These are phyloP conservation scores for Drosophila simulans DNA, from an alignment of 1,140 invertebrate species.

Conservation along the genomic window DNA sequence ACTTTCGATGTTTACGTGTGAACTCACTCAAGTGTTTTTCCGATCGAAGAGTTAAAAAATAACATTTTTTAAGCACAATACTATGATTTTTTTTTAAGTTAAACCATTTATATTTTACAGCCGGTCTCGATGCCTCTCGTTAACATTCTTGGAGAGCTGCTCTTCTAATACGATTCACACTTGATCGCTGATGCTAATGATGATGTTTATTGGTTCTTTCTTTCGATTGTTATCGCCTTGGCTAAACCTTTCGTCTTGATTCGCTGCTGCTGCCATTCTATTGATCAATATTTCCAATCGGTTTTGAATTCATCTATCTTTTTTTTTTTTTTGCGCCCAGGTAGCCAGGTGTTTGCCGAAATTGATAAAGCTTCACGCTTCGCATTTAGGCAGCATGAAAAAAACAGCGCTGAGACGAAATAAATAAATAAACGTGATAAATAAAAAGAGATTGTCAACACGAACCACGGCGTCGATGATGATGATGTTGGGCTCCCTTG, in stretches of 20 bases:
- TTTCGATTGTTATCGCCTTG: slow-evolving; percentile 9
- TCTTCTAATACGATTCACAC: slow-evolving; percentile 50
- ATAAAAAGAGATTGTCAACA: slow-evolving; percentile 61
- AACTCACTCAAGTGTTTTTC: background rate
- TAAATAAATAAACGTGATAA: slow-evolving; percentile 34
- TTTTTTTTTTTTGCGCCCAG: slow-evolving; percentile 7
- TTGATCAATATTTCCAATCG: slow-evolving; percentile 61
- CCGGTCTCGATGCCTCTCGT: slow-evolving; percentile 19
- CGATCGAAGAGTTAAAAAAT: background rate
- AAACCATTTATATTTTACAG: background rate
- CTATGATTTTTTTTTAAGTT: no score
- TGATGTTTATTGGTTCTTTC: slow-evolving; percentile 39
- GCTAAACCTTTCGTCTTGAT: slow-evolving; percentile 25
- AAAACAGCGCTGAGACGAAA: background rate
- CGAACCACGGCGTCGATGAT: slow-evolving; percentile 9
- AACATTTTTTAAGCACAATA: background rate
- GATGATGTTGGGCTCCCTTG: slow-evolving; percentile 21
- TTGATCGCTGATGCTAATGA: slow-evolving; percentile 42
- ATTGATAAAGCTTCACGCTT: slow-evolving; percentile 51
- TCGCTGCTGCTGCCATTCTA: slow-evolving; percentile 29
- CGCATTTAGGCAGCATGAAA: slow-evolving; percentile 14
- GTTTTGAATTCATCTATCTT: slow-evolving; percentile 47
- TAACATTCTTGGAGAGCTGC: slow-evolving; percentile 46
- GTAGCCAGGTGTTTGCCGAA: slow-evolving; percentile 44
- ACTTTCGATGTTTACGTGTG: slow-evolving; percentile 3